Evolutionary conservation across 2,888 invertebrate species (phyloP), one percentile per base, ranked within the genome.

Genomic region (Taenaris catops): DNA sequence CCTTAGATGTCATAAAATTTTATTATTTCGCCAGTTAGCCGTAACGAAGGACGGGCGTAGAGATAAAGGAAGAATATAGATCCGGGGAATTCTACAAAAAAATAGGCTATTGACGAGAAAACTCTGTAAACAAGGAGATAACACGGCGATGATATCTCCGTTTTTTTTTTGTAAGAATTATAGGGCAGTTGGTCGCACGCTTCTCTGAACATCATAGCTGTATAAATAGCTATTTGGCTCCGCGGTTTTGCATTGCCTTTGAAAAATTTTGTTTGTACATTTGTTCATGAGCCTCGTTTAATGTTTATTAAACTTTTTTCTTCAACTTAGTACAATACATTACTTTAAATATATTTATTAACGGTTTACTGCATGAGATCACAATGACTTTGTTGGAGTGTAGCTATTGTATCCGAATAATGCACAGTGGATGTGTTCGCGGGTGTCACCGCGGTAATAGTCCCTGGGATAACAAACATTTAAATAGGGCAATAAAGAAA

Each of bases 1-100:
- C 28, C 46, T 44, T 36, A 37, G 33, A 27, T 26, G 16, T 34
- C 38, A 38, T 48, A 48, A 44, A 48, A 46, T 44, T 48, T 46
- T 46, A 48, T 46, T 46, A 38, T 44, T 34, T 44, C 36, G 36
- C 28, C 44, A 42, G 40, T 48, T 48, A 46, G 40, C 33, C 11
- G 38, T 46, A 41, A 46, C 38, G 34, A 46, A 40, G 34, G 35
- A 6, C 32, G 29, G 18, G 9, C 6, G 8, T 17, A 16, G 27
- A 28, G 14, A 37, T 33, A 33, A 33, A 36, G 14, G 20, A 33
- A 7, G 14, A 34, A 38, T 33, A 33, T 37, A 37, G 25, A 27
- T 19, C 29, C 7, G 25, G 29, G 19, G 34, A 28, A 36, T 21
- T 32, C 35, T 23, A 25, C 27, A 39, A 44, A 37, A 14, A 36